Evolutionary conservation across 2,797 vertebrate genomes (phyloP), one percentile per base, ranked within the genome.

Genomic region (Sebastes diploproa): DNA sequence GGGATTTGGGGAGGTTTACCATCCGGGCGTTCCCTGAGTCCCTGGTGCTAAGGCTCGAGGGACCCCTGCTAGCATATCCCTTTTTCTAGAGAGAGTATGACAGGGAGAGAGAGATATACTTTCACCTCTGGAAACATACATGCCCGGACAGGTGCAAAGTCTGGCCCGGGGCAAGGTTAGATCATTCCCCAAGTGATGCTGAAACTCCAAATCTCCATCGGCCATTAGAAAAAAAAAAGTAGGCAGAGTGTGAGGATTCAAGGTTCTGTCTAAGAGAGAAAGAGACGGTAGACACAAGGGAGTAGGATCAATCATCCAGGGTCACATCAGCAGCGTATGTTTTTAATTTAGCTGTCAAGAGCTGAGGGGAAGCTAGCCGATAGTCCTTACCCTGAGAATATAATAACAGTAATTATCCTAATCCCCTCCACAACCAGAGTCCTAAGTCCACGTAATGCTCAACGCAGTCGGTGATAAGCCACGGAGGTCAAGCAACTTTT

Each of bases 341-440:
- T 96, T 95, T 94, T 94, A 95, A 95, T 95, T 95, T 93, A 93
- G 82, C 92, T 94, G 90, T 94, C 92, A 93, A 87, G 90, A 89
- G 82, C 88, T 81, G 84, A 85, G 84, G 83, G 56, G 71, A 87
- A 70, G 73, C 75, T 77, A 78, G 88, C 81, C 69, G 65, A 81
- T 92, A 88, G 92, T 89, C 85, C 92, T 90, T 85, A 87, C 79
- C 69, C 87, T 52, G 84, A 91, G 91, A 93, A 93, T 94, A 94
- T 95, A 95, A 95, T 95, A 93, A 91, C 91, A 81, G 85, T 92
- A 94, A 96, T 96, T 95, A 95, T 91, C 82, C 84, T 95, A 95
- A 95, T 95, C 94, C 94, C 87, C 84, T 91, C 77, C 89, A 92
- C 88, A 92, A 84, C 87, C 86, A 68, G 67, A 87, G 54, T 88